Evolutionary conservation across 2,113 vertebrate species (phyloP).

Genomic region (Anthoscopus minutus): DNA sequence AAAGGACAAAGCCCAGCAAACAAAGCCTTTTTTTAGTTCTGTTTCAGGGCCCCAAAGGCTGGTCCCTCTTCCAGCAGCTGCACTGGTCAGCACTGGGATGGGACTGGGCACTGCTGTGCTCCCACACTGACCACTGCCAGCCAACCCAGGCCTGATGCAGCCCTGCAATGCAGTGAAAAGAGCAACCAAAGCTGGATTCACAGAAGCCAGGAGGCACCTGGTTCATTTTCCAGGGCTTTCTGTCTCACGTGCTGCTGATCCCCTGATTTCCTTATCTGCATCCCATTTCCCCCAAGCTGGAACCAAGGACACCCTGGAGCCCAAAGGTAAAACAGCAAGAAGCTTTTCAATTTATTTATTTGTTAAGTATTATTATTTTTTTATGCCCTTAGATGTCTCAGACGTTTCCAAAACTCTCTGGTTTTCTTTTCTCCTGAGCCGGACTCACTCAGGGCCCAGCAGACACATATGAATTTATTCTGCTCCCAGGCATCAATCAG

Average conservation of each 20-base stretch:
- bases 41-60: background rate
- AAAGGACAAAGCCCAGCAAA: background rate
- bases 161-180: accelerated
- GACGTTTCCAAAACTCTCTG: background rate
- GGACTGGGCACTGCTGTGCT: background rate
- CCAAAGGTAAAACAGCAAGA: background rate
- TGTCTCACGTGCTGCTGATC: background rate
- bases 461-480: background rate
- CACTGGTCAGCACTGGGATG: background rate
- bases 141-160: background rate
- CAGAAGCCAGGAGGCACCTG: background rate
- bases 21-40: background rate
- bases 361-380: background rate
- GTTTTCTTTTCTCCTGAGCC: background rate
- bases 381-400: background rate
- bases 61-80: background rate
- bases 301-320: background rate
- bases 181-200: background rate
- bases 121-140: background rate
- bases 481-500: slow-evolving; percentile 21
- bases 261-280: background rate
- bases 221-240: background rate
- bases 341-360: background rate
- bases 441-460: background rate
- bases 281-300: background rate